Percentiles rank a stretch among this genome's conserved stretches.
These are phyloP conservation scores for Crocuta crocuta DNA, from an alignment of 2,113 vertebrate species.

Conservation along the genomic window DNA sequence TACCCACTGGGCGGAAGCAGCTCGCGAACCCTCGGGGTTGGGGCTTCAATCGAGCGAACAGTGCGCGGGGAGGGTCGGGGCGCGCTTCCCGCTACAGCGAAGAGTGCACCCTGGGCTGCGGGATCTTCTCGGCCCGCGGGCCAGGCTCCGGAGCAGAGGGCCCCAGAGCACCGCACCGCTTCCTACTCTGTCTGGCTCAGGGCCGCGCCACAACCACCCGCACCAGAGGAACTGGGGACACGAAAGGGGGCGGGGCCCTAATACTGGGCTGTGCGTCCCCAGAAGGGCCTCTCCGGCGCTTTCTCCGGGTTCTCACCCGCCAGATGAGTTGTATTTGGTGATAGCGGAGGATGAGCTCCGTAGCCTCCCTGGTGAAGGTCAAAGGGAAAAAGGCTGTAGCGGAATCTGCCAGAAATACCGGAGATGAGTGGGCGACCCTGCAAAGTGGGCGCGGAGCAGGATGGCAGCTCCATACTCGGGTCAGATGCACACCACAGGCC, in stretches of 20 bases:
- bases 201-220: rapidly evolving
- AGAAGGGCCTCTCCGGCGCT: rapidly evolving
- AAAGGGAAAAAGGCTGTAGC: not conserved
- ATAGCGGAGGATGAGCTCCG: no score
- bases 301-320: not conserved
- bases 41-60: not conserved
- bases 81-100: not conserved
- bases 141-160: not conserved
- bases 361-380: rapidly evolving
- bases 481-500: not conserved
- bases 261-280: not conserved
- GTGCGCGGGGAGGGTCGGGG: not conserved
- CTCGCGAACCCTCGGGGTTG: constrained; percentile 40
- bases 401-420: not conserved
- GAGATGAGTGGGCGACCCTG: not conserved
- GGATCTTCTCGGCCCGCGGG: not conserved
- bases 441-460: not conserved
- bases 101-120: no score
- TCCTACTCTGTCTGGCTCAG: no score
- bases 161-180: rapidly evolving
- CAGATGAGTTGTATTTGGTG: not conserved
- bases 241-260: rapidly evolving
- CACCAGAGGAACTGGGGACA: rapidly evolving
- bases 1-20: constrained; percentile 70
- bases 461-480: not conserved